Evolutionary conservation across 2,888 invertebrate genomes (phyloP).

Genomic region (Ormyrus labotus): DNA sequence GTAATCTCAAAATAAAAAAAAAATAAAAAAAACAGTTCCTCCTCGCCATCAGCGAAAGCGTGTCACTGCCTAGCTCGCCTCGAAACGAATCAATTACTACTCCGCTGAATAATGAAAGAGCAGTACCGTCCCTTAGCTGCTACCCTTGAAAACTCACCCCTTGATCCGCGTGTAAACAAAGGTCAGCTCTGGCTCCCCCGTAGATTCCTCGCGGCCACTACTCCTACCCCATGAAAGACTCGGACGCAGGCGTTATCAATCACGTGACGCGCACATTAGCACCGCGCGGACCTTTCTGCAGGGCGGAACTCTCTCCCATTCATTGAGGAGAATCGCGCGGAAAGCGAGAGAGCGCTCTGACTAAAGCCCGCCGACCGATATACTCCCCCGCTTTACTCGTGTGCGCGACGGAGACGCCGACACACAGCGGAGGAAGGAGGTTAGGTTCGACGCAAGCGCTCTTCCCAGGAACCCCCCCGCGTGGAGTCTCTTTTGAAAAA

Average conservation of each 20-base stretch:
- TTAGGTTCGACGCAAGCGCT: conserved; percentile 32
- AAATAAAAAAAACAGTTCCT: too few species aligned
- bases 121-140: background rate
- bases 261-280: conserved; percentile 21
- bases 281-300: background rate
- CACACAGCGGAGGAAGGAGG: background rate
- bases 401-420: background rate
- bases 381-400: background rate
- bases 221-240: too few species aligned
- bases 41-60: too few species aligned
- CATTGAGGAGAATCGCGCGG: conserved; percentile 31
- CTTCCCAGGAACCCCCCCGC: background rate
- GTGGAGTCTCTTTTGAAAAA: too few species aligned
- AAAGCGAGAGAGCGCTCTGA: background rate
- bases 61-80: too few species aligned
- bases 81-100: too few species aligned
- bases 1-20: too few species aligned
- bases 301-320: background rate
- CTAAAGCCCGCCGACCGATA: background rate
- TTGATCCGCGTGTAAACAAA: conserved; percentile 7
- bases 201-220: too few species aligned
- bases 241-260: background rate
- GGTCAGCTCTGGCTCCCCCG: background rate
- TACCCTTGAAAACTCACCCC: conserved; percentile 14
- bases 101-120: background rate